These are phyloP conservation scores for Thripadectes ignobilis DNA, from an alignment of 2,797 vertebrate genomes.

Conservation along the genomic window DNA sequence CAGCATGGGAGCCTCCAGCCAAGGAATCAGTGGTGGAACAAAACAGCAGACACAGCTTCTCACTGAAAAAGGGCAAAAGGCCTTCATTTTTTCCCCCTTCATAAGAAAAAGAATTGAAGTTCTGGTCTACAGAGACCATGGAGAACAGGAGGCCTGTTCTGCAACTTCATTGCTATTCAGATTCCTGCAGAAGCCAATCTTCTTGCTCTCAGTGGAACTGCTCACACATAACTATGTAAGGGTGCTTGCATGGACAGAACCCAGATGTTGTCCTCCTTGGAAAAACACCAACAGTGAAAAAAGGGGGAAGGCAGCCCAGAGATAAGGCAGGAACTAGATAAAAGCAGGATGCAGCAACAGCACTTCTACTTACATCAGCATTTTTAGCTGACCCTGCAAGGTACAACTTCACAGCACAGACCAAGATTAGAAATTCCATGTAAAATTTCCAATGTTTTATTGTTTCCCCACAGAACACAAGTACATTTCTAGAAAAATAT, in stretches of 20 bases:
- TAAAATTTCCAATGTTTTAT: not conserved
- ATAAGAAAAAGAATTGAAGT: not conserved
- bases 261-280: not conserved
- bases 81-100: rapidly evolving
- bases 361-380: not conserved
- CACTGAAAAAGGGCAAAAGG: not conserved
- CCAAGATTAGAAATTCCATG: not conserved
- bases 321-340: not conserved
- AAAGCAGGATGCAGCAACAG: not conserved
- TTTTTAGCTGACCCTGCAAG: not conserved
- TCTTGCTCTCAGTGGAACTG: not conserved
- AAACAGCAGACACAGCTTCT: not conserved
- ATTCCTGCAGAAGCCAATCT: not conserved
- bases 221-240: not conserved
- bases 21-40: not conserved
- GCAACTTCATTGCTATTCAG: not conserved
- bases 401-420: not conserved
- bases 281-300: not conserved
- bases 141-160: not conserved
- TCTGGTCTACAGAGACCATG: not conserved
- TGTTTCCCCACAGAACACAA: not conserved
- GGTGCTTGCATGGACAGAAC: not conserved
- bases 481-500: not conserved
- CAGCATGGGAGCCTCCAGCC: not conserved
- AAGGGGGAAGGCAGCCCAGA: not conserved